Percentiles rank a stretch among this genome's conserved stretches.
Evolutionary conservation across 2,888 invertebrate genomes (phyloP).

Genomic region (Biston stratarius): DNA sequence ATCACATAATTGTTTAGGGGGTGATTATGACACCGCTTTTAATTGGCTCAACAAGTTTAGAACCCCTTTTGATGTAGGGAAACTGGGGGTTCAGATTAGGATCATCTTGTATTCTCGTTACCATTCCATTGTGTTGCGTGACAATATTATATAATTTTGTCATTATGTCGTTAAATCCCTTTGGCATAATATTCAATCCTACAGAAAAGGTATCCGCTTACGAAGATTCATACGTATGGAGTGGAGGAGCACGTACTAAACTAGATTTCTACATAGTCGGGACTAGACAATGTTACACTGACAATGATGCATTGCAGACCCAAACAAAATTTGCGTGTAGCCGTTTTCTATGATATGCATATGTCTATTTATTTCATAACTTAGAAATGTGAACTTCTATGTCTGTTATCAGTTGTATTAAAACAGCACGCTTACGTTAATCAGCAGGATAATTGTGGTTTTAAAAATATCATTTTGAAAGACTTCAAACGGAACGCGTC

Average conservation of each 20-base stretch:
- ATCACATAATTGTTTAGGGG: slow-evolving; percentile 79
- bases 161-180: slow-evolving; percentile 21
- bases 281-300: slow-evolving; percentile 45
- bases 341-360: slow-evolving; percentile 50
- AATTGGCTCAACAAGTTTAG: slow-evolving; percentile 80
- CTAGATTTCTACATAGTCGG: slow-evolving; percentile 37
- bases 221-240: slow-evolving; percentile 25
- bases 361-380: slow-evolving; percentile 29
- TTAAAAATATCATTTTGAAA: slow-evolving; percentile 49
- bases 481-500: slow-evolving; percentile 49
- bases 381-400: slow-evolving; percentile 33
- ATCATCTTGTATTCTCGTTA: slow-evolving; percentile 52
- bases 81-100: slow-evolving; percentile 54
- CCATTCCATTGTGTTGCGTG: slow-evolving; percentile 47
- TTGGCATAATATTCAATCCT: slow-evolving; percentile 22
- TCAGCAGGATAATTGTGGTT: slow-evolving; percentile 31
- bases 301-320: slow-evolving; percentile 75
- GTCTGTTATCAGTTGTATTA: slow-evolving; percentile 8
- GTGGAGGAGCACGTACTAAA: slow-evolving; percentile 31
- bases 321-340: slow-evolving; percentile 64
- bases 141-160: slow-evolving; percentile 45
- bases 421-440: slow-evolving; percentile 10
- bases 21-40: slow-evolving; percentile 74
- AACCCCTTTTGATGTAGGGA: slow-evolving; percentile 66
- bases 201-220: slow-evolving; percentile 10